Conservation (phyloP, 2,888 invertebrate genomes). For the Perdita meconis region DNA sequence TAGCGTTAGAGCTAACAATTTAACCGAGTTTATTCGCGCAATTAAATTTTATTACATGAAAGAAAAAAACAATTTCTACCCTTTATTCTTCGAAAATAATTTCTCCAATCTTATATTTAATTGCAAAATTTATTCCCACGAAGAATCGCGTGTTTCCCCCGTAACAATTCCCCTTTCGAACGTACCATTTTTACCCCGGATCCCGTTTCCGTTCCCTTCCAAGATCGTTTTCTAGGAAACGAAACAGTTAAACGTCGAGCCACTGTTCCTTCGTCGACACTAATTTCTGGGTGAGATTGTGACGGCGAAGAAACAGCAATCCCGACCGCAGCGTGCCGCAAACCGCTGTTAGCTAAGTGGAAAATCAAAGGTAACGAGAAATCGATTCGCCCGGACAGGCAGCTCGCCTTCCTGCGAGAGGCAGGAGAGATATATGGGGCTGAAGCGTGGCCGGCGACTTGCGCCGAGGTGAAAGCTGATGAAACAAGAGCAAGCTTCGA, state of each 20-base stretch:
- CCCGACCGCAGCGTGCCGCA: background rate
- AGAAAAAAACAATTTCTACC: background rate
- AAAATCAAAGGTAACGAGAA: slow-evolving; percentile 59
- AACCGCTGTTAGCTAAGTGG: slow-evolving; percentile 46
- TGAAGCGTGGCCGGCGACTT: slow-evolving; percentile 38
- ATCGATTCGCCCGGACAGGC: slow-evolving; percentile 47
- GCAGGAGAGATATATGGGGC: slow-evolving; percentile 43
- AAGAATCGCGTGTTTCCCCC: background rate
- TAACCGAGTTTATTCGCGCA: background rate
- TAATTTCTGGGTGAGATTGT: slow-evolving; percentile 14
- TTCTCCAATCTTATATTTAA: too few relatives aligned
- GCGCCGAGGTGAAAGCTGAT: slow-evolving; percentile 40
- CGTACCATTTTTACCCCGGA: background rate
- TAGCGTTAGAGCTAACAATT: too few relatives aligned
- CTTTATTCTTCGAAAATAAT: too few relatives aligned
- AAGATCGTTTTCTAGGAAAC: background rate
- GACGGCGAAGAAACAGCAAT: slow-evolving; percentile 31
- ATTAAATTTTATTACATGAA: background rate
- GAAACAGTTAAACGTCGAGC: background rate
- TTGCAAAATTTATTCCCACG: background rate
- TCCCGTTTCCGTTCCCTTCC: background rate
- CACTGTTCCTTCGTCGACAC: slow-evolving; percentile 1
- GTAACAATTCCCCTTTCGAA: background rate
- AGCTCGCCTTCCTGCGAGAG: slow-evolving; percentile 22
- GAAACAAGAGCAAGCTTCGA: slow-evolving; percentile 56